Base-by-base conservation (phyloP, 2,888 invertebrate species). In the Calephelis perditalis region DNA sequence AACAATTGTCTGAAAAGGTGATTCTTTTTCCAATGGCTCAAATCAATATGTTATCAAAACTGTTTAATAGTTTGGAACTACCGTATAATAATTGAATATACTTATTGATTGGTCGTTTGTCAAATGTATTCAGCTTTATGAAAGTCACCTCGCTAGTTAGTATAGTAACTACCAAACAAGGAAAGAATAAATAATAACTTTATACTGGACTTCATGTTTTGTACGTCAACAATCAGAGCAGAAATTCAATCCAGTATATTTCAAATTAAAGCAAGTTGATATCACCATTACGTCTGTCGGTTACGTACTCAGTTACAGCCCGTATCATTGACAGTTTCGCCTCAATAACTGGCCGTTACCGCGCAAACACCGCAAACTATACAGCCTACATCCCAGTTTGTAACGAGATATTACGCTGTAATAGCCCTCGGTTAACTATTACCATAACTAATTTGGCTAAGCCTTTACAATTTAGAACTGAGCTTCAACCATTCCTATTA, bases 311-410 rank as follows among this genome's bases (percentile, higher is more conserved):
- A 43, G 56, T 56, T 43, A 56, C 15, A 12, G 56, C 7, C 56
- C n/a, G 57, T 57, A 47, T 43, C 46, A 44, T 40, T 56, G 61
- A 47, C 47, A 57, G 63, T 56, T 46, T 61, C 63, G 61, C 59
- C 44, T 55, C 61, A 57, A 40, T 54, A 46, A 55, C 58, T 52
- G 57, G 61, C 7, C 9, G 44, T 44, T 40, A 43, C 49, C 61
- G 57, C 52, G 52, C 52, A 52, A 52, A 52, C 49, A 61, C 65
- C 63, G 63, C 65, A 63, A 58, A 61, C 63, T 61, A 56, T 62
- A 57, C 52, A 52, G 52, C 57, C 62, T 45, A 58, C 61, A 60
- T 58, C 65, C 61, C 46, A 63, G 57, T 59, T 62, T 49, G 60
- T 56, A 63, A 63, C 63, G 5, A 60, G 63, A 63, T 63, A 57